Base-by-base conservation (phyloP, 2,113 vertebrate genomes). In the Rhinogobius similis region DNA sequence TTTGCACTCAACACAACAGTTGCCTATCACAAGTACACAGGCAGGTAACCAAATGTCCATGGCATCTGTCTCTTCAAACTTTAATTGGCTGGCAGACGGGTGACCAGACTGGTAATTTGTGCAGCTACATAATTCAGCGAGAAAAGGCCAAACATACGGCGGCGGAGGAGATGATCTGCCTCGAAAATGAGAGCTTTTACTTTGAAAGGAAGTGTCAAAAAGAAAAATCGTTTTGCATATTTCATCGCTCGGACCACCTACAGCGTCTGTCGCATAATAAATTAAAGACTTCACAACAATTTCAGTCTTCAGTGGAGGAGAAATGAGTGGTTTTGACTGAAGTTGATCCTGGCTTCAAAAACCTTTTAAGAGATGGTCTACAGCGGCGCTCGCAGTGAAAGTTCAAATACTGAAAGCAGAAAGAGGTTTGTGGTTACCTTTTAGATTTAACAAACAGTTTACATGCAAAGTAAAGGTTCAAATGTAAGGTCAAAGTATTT, bases 61-160 rank as follows among this genome's bases (percentile, higher is more conserved):
- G 87, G 86, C 87, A 86, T 90, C 85, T 90, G 87, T 81, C 86
- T 82, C 75, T 81, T 93, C 68, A 90, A 91, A 85, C 67, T 88
- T 92, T 89, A 86, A 92, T 91, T 82, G 72, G 67, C 61, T 58
- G 62, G 64, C 86, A 87, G 87, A 85, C 67, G 71, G 72, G 48
- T 75, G 75, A 65, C 53, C 84, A 84, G 86, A 83, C 82, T 84
- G 77, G 77, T 85, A 76, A 86, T 92, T 87, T 90, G 85, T 82
- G 82, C 70, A 62, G 36, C 69, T 91, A 79, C 82, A 91, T 92
- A 82, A 91, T 91, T 93, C 65, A 92, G 89, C 13, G 3, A 58
- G 72, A 68, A 48, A 58, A 68, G 61, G 79, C 70, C 64, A 41
- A 83, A 73, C 84, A 87, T 86, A 83, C 76, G 84, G 65, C 69